These are phyloP conservation scores for Lithobates pipiens DNA, from an alignment of 2,797 vertebrate species.

Conservation along the genomic window DNA sequence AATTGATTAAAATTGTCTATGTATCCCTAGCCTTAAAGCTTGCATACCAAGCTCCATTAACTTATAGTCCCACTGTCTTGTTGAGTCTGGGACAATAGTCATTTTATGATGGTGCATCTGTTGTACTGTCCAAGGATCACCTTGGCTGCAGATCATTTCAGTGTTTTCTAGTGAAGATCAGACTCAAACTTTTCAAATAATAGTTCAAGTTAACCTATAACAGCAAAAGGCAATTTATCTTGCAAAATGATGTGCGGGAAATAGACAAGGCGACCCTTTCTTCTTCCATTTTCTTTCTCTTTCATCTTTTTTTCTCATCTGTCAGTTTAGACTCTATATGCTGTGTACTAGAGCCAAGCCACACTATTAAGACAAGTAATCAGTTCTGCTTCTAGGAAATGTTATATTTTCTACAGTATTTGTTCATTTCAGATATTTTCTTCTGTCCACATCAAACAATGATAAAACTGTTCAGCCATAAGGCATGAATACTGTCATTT, in stretches of 20 bases:
- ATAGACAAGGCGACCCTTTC: constrained; percentile 43
- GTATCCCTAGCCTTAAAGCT: too few relatives aligned
- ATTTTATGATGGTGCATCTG: constrained; percentile 15
- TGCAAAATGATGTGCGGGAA: constrained; percentile 39
- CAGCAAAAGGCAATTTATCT: constrained; percentile 50
- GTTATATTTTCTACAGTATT: constrained; percentile 17
- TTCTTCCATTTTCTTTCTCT: constrained; percentile 48
- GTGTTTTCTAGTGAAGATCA: constrained; percentile 46
- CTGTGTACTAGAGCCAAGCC: neutral
- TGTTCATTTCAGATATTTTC: neutral
- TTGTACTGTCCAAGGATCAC: constrained; percentile 30
- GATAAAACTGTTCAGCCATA: constrained; percentile 22
- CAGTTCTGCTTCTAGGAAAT: constrained; percentile 32
- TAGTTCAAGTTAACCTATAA: constrained; percentile 53
- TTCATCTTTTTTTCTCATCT: constrained; percentile 49
- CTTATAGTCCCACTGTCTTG: too few relatives aligned
- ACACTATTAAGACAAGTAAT: constrained; percentile 44
- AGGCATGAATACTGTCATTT: neutral
- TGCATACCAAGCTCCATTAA: too few relatives aligned
- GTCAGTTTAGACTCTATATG: constrained; percentile 32
- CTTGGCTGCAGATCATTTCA: constrained; percentile 42
- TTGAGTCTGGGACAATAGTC: too few relatives aligned
- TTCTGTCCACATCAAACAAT: constrained; percentile 40
- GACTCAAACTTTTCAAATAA: constrained; percentile 54
- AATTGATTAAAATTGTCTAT: too few relatives aligned